Evolutionary conservation across 2,113 vertebrate species (phyloP).

Genomic region (Dolichotis patagonum): DNA sequence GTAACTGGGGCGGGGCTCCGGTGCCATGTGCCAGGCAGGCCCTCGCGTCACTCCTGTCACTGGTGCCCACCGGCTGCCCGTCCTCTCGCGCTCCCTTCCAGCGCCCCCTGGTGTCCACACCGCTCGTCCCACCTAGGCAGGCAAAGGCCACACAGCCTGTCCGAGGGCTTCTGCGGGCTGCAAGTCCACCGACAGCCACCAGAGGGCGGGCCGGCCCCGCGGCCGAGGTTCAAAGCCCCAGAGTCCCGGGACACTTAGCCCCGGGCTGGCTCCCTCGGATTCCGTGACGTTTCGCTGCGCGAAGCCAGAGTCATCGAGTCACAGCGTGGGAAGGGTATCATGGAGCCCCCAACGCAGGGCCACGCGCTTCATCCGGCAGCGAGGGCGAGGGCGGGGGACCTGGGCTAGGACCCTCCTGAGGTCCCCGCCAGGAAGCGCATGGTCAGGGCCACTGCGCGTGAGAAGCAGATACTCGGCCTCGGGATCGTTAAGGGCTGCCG

Average conservation of each 20-base stretch:
- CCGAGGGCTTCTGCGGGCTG: neutral
- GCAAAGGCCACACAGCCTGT: neutral
- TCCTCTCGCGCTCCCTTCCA: neutral
- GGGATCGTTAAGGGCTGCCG: neutral
- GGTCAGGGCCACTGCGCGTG: neutral
- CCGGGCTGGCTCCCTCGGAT: neutral
- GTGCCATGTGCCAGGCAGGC: neutral
- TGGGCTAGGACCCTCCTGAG: neutral
- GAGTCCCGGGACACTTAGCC: neutral
- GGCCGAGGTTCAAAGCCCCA: neutral
- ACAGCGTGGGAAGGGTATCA: neutral
- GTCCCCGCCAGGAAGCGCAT: neutral
- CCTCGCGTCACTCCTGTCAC: neutral
- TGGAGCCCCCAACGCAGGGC: neutral
- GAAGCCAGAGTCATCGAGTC: neutral
- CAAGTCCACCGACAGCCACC: neutral
- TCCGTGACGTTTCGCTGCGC: neutral
- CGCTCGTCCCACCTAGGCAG: neutral
- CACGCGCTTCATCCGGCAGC: neutral
- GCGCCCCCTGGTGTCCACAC: neutral
- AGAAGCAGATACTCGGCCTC: neutral
- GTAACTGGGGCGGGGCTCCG: neutral
- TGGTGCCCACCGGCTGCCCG: neutral
- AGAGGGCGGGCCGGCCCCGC: constrained; percentile 69
- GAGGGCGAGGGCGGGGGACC: neutral